phyloP scores from a whole-genome alignment of 2,797 vertebrate genomes.

The Remorina albescens region DNA sequence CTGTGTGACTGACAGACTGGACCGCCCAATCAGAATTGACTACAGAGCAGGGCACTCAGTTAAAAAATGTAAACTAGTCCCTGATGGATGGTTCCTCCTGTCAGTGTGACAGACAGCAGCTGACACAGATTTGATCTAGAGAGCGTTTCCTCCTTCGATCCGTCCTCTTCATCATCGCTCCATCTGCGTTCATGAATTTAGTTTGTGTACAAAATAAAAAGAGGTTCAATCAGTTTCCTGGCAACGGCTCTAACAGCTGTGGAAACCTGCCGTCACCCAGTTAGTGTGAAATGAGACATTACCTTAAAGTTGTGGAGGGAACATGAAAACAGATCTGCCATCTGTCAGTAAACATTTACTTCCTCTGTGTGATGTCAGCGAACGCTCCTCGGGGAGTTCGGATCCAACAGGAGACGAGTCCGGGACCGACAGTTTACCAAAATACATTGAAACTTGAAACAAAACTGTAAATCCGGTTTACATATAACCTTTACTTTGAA shows the following conservation, averaged over 20 bases:
- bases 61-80: too few relatives aligned
- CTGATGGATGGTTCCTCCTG: too few relatives aligned
- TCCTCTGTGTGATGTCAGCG: constrained; percentile 34
- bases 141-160: too few relatives aligned
- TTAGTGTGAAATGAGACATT: constrained; percentile 46
- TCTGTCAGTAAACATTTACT: constrained; percentile 62
- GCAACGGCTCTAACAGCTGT: constrained; percentile 65
- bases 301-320: constrained; percentile 53
- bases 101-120: too few relatives aligned
- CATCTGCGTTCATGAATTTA: constrained; percentile 31
- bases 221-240: constrained; percentile 64
- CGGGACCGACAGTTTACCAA: not conserved
- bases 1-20: too few relatives aligned
- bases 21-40: too few relatives aligned
- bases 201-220: constrained; percentile 46
- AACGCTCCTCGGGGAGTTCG: constrained; percentile 31
- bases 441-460: too few relatives aligned
- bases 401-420: constrained; percentile 17
- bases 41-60: too few relatives aligned
- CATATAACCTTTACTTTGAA: too few relatives aligned
- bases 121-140: too few relatives aligned
- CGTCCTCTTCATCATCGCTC: constrained; percentile 23
- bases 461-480: too few relatives aligned
- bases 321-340: constrained; percentile 51
- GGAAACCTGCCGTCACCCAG: constrained; percentile 22